Base-by-base conservation (phyloP, 1,140 invertebrate species). In the Diorhabda sublineata region DNA sequence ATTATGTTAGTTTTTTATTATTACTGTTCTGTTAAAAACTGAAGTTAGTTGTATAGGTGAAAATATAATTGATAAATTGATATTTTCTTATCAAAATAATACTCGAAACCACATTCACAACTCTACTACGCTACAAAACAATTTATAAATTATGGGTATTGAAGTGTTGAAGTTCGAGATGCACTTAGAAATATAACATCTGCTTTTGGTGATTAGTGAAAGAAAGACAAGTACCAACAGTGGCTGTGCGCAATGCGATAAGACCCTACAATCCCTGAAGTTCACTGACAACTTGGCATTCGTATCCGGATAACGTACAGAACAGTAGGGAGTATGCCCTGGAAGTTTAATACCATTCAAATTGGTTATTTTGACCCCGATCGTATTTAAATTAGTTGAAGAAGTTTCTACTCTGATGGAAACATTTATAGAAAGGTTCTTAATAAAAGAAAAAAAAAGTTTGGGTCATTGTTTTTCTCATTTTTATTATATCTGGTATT, bases 381-480 rank as follows among this genome's bases (percentile, higher is more conserved):
- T 52, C 47, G 47, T n/a, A 52, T 52, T 52, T 52, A 52, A 52
- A 52, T 52, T 52, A 52, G 47, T 52, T 52, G 6, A 52, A 52
- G 47, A 52, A 52, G 6, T 52, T 52, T 52, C 47, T 52, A 52
- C 47, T 52, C 47, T 52, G 47, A 52, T 52, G 47, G 47, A 52
- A 52, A 52, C 47, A 52, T 52, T 52, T 52, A 52, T 52, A 52
- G 47, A 52, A 52, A 52, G n/a, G 47, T 8, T n/a, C 47, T n/a
- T 52, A 52, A 52, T 52, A 52, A 52, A 52, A 52, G 47, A 52
- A 52, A n/a, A 52, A n/a, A 52, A 52, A 52, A 52, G 47, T 52
- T 52, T 52, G 47, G 47, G n/a, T 8, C n/a, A 52, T n/a, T 52
- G 2, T 52, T 52, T 52, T 26, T 26, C 26, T 26, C 26, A 26